Conservation (phyloP, 2,797 vertebrate species). For the Ispidina lecontei region DNA sequence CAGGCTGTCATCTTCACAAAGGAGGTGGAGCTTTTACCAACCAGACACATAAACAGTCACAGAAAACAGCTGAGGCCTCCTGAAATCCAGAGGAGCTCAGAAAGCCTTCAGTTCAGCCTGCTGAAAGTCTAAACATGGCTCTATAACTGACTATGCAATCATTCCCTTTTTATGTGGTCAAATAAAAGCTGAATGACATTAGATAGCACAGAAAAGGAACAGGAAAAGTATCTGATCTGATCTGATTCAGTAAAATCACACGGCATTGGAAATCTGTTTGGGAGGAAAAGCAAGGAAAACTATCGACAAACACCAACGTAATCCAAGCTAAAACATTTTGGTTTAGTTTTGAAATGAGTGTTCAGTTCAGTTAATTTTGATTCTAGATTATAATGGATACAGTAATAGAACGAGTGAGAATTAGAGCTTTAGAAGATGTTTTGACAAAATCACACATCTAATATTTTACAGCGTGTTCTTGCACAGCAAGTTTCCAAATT, state of each 20-base stretch:
- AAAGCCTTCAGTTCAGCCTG: background rate
- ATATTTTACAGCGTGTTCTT: constrained; percentile 1
- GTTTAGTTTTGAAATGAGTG: constrained; percentile 15
- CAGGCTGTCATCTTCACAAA: background rate
- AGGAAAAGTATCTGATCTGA: background rate
- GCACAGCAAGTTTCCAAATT: background rate
- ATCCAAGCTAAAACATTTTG: background rate
- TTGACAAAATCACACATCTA: constrained; percentile 42
- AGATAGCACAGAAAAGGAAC: background rate
- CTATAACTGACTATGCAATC: background rate
- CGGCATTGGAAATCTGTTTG: background rate
- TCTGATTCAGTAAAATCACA: background rate
- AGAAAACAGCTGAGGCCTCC: background rate
- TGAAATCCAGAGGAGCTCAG: background rate
- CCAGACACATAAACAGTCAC: background rate
- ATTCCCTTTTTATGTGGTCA: background rate
- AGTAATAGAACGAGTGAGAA: background rate
- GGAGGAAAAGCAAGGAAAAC: background rate
- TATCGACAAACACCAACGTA: background rate
- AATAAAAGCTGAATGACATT: background rate
- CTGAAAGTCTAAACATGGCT: background rate
- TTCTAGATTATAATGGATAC: background rate
- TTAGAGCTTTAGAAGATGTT: constrained; percentile 1
- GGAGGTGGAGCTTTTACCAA: background rate
- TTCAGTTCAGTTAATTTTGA: constrained; percentile 5